These are phyloP conservation scores for Agrochola macilenta DNA, from an alignment of 2,888 invertebrate genomes.

Conservation along the genomic window DNA sequence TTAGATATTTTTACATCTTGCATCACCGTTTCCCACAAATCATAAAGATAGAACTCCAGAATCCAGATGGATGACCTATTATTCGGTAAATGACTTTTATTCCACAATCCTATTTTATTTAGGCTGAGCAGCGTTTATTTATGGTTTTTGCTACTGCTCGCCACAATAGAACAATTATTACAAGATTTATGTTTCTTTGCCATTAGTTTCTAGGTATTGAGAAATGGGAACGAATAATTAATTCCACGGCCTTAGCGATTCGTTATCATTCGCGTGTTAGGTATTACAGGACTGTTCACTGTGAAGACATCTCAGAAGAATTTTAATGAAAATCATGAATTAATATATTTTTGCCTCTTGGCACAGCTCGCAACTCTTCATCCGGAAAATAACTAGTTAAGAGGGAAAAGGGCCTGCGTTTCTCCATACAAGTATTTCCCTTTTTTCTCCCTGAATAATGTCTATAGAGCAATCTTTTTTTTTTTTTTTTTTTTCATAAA, in stretches of 20 bases:
- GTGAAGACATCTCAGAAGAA: conserved; percentile 12
- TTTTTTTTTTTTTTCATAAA: too few species aligned
- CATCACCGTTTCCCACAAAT: conserved; percentile 27
- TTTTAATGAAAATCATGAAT: conserved; percentile 1
- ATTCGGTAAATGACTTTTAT: conserved; percentile 14
- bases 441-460: too few species aligned
- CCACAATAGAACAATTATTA: conserved; percentile 56
- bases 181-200: conserved; percentile 58
- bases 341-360: not conserved
- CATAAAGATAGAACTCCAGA: not conserved
- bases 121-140: conserved; percentile 44
- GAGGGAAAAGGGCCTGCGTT: too few species aligned
- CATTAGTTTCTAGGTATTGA: conserved; percentile 44
- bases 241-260: conserved; percentile 41
- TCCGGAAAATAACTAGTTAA: too few species aligned
- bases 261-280: conserved; percentile 28
- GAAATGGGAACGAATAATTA: conserved; percentile 62
- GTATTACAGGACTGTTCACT: conserved; percentile 15
- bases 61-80: conserved; percentile 16
- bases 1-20: conserved; percentile 21
- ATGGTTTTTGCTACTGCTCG: conserved; percentile 22
- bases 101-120: conserved; percentile 32
- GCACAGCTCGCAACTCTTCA: not conserved
- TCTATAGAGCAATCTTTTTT: too few species aligned
- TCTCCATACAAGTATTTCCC: too few species aligned